Evolutionary conservation across 1,140 invertebrate genomes (phyloP).

Genomic region (Steinernema khuongi): DNA sequence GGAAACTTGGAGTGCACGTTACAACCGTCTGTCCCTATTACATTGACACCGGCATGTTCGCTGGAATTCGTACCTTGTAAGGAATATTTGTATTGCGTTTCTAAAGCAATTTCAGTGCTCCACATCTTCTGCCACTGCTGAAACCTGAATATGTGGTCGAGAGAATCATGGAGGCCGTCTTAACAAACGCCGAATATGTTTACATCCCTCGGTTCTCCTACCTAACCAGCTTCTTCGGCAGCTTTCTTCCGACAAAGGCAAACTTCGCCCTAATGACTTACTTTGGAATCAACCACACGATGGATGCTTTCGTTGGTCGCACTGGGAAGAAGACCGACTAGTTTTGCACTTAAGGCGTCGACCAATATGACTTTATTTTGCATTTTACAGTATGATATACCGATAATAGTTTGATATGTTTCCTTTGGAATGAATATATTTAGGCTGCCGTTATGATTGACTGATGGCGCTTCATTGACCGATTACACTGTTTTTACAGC

Average conservation of each 20-base stretch:
- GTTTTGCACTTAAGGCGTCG: too few relatives aligned
- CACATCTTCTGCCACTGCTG: constrained; percentile 73
- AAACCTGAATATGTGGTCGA: constrained; percentile 78
- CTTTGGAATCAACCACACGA: constrained; percentile 72
- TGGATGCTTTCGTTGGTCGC: constrained; percentile 37
- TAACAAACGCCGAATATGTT: constrained; percentile 72
- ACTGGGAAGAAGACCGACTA: background rate
- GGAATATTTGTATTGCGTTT: constrained; percentile 29
- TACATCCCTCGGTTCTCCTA: constrained; percentile 66
- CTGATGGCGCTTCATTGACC: too few relatives aligned
- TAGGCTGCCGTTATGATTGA: too few relatives aligned
- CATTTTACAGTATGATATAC: background rate
- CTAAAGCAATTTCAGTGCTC: constrained; percentile 42
- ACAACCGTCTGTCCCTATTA: constrained; percentile 86
- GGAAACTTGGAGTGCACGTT: constrained; percentile 70
- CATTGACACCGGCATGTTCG: constrained; percentile 89
- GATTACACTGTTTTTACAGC: too few relatives aligned
- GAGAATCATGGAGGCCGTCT: constrained; percentile 72
- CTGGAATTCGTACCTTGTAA: constrained; percentile 75
- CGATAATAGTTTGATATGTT: too few relatives aligned
- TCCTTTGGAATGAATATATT: too few relatives aligned
- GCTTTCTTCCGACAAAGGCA: constrained; percentile 76
- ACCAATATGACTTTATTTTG: background rate
- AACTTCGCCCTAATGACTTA: constrained; percentile 81
- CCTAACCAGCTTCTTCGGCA: constrained; percentile 57